Base-by-base conservation (phyloP, 2,113 vertebrate species). In the Sylvilagus bachmani region DNA sequence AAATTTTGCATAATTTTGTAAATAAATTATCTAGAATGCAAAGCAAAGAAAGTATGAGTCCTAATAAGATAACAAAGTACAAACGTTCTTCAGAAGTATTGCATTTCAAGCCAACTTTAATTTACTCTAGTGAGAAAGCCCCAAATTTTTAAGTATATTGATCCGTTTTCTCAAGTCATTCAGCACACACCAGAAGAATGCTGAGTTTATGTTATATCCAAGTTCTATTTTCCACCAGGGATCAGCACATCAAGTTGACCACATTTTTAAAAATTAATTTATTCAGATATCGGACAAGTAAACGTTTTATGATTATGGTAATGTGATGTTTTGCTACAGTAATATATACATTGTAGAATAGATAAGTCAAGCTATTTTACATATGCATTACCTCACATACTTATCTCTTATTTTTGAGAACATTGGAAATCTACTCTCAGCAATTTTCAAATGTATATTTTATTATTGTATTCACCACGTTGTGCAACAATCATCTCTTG, bases 1-100 rank as follows among this genome's bases (percentile, higher is more conserved):
- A 61, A 78, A 33, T 66, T 91, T 88, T 82, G 1, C 38, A 62
- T 44, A 73, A 67, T 78, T 92, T 89, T 91, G 86, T 71, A 92
- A 92, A 90, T 74, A 91, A 91, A 77, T 62, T 21, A 1, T 61
- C 58, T 80, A 77, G 17, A 93, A 93, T 89, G 67, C 4, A 93
- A 96, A 49, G 73, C 74, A 67, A 36, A 61, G 29, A 93, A 93
- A 75, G 44, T 25, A 3, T 38, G 69, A 83, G 33, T 49, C 16
- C 4, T 64, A 36, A 2, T 51, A 91, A 77, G 4, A 58, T 82
- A 29, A 90, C 38, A 44, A 58, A 90, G 4, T 10, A 77, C 44
- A 10, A 73, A 64, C n/a, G 27, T 64, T 29, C 82, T 95, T 83
- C 70, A 75, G 74, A 85, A 89, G 10, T 86, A 29, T 11, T 13